Evolutionary conservation across 2,797 vertebrate genomes (phyloP).

Genomic region (Antrozous pallidus): DNA sequence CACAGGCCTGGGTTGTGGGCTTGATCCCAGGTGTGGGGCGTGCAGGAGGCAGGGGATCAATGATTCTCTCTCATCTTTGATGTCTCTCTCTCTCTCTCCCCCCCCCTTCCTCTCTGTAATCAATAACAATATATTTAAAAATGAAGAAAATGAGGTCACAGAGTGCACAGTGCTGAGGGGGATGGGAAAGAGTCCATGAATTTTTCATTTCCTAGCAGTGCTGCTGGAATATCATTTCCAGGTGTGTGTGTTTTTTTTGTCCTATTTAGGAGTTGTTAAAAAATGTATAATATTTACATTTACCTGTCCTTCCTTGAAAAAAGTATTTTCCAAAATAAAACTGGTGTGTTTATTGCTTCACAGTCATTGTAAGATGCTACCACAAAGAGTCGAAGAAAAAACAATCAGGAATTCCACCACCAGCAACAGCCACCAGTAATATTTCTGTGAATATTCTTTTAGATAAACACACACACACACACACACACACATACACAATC

Average conservation of each 20-base stretch:
- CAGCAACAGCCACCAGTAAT: background rate
- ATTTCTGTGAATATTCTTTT: constrained; percentile 14
- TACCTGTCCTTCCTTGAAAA: background rate
- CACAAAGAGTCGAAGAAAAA: background rate
- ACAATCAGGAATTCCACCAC: background rate
- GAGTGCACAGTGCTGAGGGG: background rate
- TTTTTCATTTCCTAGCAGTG: constrained; percentile 42
- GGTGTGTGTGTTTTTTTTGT: background rate
- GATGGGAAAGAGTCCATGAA: accelerated
- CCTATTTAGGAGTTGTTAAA: background rate
- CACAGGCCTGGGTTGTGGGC: no score
- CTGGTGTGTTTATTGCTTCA: background rate
- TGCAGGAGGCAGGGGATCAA: no score
- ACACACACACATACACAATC: background rate
- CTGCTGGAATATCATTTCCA: constrained; percentile 43
- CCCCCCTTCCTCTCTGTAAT: no score
- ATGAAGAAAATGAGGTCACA: background rate
- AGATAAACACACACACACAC: background rate
- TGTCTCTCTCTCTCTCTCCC: no score
- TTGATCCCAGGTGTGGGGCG: no score
- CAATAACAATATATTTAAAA: no score
- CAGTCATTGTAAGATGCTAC: background rate
- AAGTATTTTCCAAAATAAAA: background rate
- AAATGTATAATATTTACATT: background rate
- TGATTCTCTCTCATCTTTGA: no score